Evolutionary conservation across 2,797 vertebrate genomes (phyloP), one percentile per base, ranked within the genome.

Genomic region (Mus minutoides): DNA sequence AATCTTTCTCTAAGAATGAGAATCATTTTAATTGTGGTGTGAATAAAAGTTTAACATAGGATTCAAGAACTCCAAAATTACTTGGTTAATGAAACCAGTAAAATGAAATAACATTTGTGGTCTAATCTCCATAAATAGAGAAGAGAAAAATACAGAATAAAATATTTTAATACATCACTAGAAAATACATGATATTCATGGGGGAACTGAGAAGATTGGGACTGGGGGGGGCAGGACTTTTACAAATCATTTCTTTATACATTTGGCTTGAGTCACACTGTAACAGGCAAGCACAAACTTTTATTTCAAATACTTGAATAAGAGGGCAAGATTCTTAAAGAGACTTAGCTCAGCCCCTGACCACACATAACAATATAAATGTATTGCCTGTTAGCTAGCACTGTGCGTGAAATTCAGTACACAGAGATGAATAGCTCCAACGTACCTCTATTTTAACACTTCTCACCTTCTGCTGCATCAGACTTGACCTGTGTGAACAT

Each of bases 61-160:
- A 89, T 83, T 69, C 7, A 82, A 67, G 26, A 76, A 9, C 40
- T 62, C n/a, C 37, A 69, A 78, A 34, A 78, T 73, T 40, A 34
- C 29, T 92, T 92, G 8, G 40, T 67, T 76, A 37, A 26, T 24
- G 22, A 37, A 22, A 46, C 40, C 79, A n/a, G 12, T 4, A 54
- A n/a, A 79, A 80, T 78, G 17, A 88, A 80, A 88, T 31, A 24
- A 13, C 34, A 22, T 84, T 6, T 58, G 29, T 34, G 12, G 3
- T 58, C 6, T 60, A 26, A 90, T 4, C 75, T 85, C 58, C 52
- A 83, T 82, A 79, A 94, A 92, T 80, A 3, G 10, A 73, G 13
- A 40, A 87, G 40, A 49, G 56, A 13, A 90, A 77, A 92, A 80
- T 22, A 80, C 5, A 71, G 93, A 85, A 88, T 64, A 95, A 90